These are phyloP conservation scores for Molossus molossus DNA, from an alignment of 2,797 vertebrate species.

Conservation along the genomic window DNA sequence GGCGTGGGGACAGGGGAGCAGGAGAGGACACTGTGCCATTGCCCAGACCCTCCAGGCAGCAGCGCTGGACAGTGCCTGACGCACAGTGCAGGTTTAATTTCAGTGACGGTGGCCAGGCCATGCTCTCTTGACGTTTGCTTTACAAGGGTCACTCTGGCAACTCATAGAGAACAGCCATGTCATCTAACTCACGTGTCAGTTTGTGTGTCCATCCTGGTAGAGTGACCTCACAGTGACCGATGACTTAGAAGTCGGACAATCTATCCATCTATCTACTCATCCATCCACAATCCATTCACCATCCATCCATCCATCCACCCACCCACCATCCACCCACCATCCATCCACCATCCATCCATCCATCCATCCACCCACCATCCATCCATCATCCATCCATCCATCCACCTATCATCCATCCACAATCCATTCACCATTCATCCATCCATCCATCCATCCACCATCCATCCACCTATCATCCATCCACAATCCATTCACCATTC, in stretches of 20 bases:
- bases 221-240: neutral
- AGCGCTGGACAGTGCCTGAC: accelerated
- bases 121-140: too few relatives aligned
- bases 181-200: accelerated
- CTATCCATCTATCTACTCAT: too few relatives aligned
- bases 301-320: too few relatives aligned
- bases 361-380: too few relatives aligned
- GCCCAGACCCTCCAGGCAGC: accelerated
- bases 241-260: neutral
- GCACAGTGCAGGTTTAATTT: accelerated
- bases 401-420: neutral
- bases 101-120: neutral
- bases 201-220: neutral
- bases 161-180: accelerated
- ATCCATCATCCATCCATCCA: too few relatives aligned
- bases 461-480: neutral
- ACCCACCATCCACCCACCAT: too few relatives aligned
- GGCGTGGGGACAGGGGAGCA: accelerated
- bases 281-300: too few relatives aligned
- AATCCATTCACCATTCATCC: neutral
- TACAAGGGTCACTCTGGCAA: accelerated
- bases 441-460: too few relatives aligned
- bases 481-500: neutral
- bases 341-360: too few relatives aligned
- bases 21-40: accelerated